Base-by-base conservation (phyloP, 2,888 invertebrate species). In the Heliconius ismenius region DNA sequence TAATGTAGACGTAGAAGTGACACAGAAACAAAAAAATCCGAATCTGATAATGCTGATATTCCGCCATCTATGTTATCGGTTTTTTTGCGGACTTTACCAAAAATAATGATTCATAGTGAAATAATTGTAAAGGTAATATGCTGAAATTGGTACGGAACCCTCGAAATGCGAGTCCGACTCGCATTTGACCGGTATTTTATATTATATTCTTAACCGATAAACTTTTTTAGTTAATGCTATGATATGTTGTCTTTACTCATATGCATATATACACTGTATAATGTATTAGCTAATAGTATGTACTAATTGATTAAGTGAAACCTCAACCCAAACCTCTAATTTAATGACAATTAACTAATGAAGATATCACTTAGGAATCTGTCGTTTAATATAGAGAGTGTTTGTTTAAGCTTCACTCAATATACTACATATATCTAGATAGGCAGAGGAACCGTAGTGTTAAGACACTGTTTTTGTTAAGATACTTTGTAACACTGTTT, bases 231-330 rank as follows among this genome's bases (percentile, higher is more conserved):
- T 9, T 49, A 21, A 21, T 43, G 18, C 11, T 21, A 32, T 64
- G 1, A 10, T n/a, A 58, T 28, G 1, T n/a, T 28, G 36, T n/a
- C 32, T 64, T 18, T 49, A 6, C 18, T 0, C 49, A 3, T 49
- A 49, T 18, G 18, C 18, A 32, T 64, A n/a, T 32, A 9, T 64
- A 36, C 58, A 58, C n/a, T 64, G n/a, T 64, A 64, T 26, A 62
- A 24, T 36, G n/a, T 36, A 36, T 36, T 64, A n/a, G 21, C 32
- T 64, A 64, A 21, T 21, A 64, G 2, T 58, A 58, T 36, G 6
- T 36, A 11, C 64, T 64, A 32, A 28, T 64, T 64, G 64, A 64
- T 64, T 64, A 64, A 64, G 64, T 11, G 36, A 64, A 64, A 36
- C 32, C n/a, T n/a, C 64, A 36, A 32, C 32, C n/a, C 4, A 64